Evolutionary conservation across 2,797 vertebrate species (phyloP), one percentile per base, ranked within the genome.

Genomic region (Streptopelia turtur): DNA sequence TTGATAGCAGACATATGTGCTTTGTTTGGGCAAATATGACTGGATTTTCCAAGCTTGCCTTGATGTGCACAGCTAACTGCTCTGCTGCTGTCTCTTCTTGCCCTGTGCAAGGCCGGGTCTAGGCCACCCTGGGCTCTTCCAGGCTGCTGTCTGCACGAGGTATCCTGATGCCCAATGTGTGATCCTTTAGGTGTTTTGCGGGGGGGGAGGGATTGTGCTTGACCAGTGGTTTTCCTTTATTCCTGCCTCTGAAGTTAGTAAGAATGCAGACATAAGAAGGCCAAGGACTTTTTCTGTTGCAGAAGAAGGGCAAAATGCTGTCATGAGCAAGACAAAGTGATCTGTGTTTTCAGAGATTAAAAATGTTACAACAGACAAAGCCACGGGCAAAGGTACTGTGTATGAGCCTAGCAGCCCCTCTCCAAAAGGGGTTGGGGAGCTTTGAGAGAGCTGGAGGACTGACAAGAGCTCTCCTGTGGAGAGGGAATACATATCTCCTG

Each of bases 91-190:
- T 35, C 30, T 41, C 14, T n/a, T 35, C 47, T 87, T 70, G 21
- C 27, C 33, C 76, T 68, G 28, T 0, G 1, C 64, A 66, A 5
- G 70, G n/a, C 33, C 76, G 22, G 6, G 30, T 57, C 41, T 64
- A 21, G 21, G 47, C 43, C 28, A 50, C 25, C 7, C 9, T 0
- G 0, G 6, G 20, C 7, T 37, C 35, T 78, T 68, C 20, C 13
- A 69, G 43, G 4, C 43, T 69, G 15, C 56, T 28, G 12, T 72
- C 39, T 76, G 33, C 56, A 50, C 16, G 49, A 39, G 47, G 18
- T 41, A 9, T 49, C n/a, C n/a, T 66, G 14, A 22, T 65, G 9
- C 47, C 24, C 4, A 1, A 0, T 72, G 9, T 2, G 1, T n/a
- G n/a, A 69, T 66, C 33, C 13, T 16, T 75, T 15, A 45, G 35